phyloP scores from a whole-genome alignment of 2,797 vertebrate species.

The Diplodus puntazzo region DNA sequence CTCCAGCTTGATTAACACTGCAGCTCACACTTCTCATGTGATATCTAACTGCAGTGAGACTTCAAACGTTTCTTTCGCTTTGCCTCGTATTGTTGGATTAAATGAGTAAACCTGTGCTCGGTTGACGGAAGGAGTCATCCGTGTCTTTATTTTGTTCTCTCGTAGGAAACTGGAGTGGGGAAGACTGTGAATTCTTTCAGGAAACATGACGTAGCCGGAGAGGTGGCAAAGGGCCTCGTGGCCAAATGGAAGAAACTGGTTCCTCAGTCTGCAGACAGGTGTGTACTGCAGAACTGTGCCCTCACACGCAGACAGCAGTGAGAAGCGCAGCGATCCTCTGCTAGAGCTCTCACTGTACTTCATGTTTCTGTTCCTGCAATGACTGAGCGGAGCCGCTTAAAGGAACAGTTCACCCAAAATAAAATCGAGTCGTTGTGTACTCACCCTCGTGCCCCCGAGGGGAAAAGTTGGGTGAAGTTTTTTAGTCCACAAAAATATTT shows the following conservation, averaged over 20 bases:
- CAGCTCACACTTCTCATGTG: not conserved
- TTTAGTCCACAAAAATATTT: too few relatives aligned
- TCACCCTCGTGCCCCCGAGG: too few relatives aligned
- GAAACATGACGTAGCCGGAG: slow-evolving; percentile 92
- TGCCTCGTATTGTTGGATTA: not conserved
- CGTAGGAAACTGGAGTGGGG: slow-evolving; percentile 95
- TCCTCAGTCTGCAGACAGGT: slow-evolving; percentile 92
- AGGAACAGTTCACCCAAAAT: too few relatives aligned
- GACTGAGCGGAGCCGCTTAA: not conserved
- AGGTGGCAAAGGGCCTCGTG: slow-evolving; percentile 91
- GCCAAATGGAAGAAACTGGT: slow-evolving; percentile 98
- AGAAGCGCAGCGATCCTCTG: not conserved
- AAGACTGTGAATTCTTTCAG: slow-evolving; percentile 96
- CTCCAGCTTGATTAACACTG: slow-evolving; percentile 8
- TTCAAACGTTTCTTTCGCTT: not conserved
- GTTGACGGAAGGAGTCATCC: not conserved
- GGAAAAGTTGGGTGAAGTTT: too few relatives aligned
- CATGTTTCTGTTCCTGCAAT: not conserved
- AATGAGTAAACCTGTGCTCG: not conserved
- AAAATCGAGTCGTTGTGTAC: too few relatives aligned
- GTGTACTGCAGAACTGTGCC: not conserved
- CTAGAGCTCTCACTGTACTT: not conserved
- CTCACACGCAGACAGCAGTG: not conserved
- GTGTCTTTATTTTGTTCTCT: slow-evolving; percentile 3
- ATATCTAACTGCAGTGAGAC: not conserved